Evolutionary conservation across 2,113 vertebrate genomes (phyloP).

Genomic region (Psittacula cyanocephala): DNA sequence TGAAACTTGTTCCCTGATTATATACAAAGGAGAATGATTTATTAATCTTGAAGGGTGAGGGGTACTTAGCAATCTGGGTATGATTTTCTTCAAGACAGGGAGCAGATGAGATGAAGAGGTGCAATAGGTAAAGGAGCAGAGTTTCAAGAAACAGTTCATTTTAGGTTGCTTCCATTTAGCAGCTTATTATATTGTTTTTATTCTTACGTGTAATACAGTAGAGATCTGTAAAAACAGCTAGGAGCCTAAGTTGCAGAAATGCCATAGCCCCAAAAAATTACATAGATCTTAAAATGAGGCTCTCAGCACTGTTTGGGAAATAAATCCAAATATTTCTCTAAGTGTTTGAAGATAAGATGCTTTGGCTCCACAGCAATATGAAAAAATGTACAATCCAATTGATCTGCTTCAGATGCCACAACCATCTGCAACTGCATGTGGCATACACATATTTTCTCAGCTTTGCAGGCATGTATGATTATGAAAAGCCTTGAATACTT

Average conservation of each 20-base stretch:
- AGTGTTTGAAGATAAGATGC: neutral
- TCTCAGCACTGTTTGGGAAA: neutral
- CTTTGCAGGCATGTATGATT: neutral
- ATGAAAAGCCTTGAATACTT: neutral
- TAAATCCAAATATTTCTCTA: slow-evolving; percentile 1
- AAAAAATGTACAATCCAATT: neutral
- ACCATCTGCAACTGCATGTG: slow-evolving; percentile 44
- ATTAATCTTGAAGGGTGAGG: neutral
- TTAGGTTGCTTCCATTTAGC: neutral
- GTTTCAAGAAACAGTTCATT: neutral
- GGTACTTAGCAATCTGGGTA: neutral
- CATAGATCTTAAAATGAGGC: neutral
- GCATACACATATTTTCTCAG: neutral
- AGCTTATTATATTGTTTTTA: neutral
- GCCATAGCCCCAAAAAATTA: neutral
- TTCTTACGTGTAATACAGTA: neutral
- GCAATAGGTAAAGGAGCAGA: neutral
- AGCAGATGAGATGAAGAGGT: neutral
- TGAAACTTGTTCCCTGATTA: neutral
- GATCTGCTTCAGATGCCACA: slow-evolving; percentile 25
- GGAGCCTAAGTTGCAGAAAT: neutral
- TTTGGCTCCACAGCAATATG: neutral
- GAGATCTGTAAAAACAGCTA: neutral
- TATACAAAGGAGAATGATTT: neutral
- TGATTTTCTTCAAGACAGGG: neutral